Conservation (phyloP, 2,888 invertebrate species). For the Erebia palarica region DNA sequence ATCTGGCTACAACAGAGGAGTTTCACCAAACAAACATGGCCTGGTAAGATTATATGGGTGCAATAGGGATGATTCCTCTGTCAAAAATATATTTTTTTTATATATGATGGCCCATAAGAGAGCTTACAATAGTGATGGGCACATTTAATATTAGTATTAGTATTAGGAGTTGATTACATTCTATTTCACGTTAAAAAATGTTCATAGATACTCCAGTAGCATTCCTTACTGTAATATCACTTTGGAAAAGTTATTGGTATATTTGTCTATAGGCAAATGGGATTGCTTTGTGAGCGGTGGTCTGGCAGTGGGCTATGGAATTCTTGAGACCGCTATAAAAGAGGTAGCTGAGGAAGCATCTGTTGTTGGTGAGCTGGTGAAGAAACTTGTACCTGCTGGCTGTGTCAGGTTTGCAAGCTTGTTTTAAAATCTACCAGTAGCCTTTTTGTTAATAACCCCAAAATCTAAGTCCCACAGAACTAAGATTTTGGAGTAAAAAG, state of each 20-base stretch:
- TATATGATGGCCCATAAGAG: too few species aligned
- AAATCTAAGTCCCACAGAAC: too few species aligned
- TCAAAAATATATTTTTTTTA: too few species aligned
- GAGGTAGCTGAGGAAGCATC: conserved; percentile 98
- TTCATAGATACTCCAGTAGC: not conserved
- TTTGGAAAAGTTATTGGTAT: not conserved
- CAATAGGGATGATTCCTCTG: too few species aligned
- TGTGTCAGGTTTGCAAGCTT: conserved; percentile 85
- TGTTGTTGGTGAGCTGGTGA: conserved; percentile 89
- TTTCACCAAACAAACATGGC: conserved; percentile 96
- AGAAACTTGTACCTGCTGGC: conserved; percentile 89
- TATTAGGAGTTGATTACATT: not conserved
- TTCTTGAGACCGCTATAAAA: conserved; percentile 94
- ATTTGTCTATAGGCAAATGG: conserved; percentile 85
- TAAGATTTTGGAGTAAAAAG: too few species aligned
- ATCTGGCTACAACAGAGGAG: conserved; percentile 97
- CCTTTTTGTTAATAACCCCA: too few species aligned
- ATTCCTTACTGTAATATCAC: not conserved
- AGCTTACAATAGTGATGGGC: too few species aligned
- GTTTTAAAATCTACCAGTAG: too few species aligned
- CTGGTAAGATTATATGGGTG: conserved; percentile 77
- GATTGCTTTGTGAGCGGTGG: conserved; percentile 98
- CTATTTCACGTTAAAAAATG: too few species aligned
- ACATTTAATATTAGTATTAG: too few species aligned
- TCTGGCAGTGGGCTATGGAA: conserved; percentile 92